Base-by-base conservation (phyloP, 1,140 invertebrate species). In the Hyles euphorbiae region DNA sequence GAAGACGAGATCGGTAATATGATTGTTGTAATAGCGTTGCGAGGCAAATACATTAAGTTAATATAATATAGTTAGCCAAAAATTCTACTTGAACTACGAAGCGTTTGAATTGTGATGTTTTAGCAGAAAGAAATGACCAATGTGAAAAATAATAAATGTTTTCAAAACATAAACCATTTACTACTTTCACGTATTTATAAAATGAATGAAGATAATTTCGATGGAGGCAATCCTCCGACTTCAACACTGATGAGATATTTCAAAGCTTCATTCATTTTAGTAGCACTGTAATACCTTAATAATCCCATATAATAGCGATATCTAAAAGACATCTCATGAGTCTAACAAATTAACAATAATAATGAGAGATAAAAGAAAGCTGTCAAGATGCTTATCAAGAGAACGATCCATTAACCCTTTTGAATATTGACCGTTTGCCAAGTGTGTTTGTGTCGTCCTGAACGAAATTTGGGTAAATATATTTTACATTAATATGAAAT, bases 301-400 rank as follows among this genome's bases (percentile, higher is more conserved):
- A 40, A 40, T 22, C 52, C 53, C 51, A 40, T 40, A 40, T 40
- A 40, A 5, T 40, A 40, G 36, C 4, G 36, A 40, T 1, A 40
- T 40, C 22, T 22, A 22, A 40, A 40, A 40, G 36, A 52, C 9
- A 52, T 9, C 57, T 49, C 49, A 59, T 65, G 34, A 47, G 48
- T 57, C 50, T 60, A 64, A 60, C 57, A 45, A 58, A 53, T 48
- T 61, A 63, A 61, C 52, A 56, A 51, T 60, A 44, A 51, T 46
- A 49, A 52, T 56, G 47, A 70, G 49, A 58, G 52, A 56, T 62
- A 64, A 80, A 81, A 81, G 80, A 88, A 88, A 88, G 82, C 78
- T 88, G 85, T 88, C 85, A 88, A 88, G 85, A 88, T 88, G 85
- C 82, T 83, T 72, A 68, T 78, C 81, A 82, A 83, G 81, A 81